A percentile compares a stretch with the other conserved stretches of the same genome.
phyloP scores from a whole-genome alignment of 1,140 invertebrate genomes.

The Ips typographus region DNA sequence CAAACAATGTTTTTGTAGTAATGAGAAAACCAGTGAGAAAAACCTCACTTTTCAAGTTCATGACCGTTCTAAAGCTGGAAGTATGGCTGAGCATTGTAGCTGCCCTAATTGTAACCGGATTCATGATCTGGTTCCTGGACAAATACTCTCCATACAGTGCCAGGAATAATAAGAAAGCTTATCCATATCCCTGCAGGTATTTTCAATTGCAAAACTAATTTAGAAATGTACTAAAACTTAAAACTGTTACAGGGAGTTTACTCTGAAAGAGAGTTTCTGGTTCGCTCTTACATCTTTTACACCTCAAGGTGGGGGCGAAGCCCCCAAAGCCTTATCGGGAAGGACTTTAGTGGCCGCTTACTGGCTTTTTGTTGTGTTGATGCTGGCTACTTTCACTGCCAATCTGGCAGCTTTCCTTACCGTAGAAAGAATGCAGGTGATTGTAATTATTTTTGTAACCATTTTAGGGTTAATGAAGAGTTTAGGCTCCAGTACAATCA shows the following conservation, averaged over 20 bases:
- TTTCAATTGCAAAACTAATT: background rate
- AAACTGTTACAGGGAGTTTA: constrained; percentile 68
- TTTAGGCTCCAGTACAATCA: constrained; percentile 80
- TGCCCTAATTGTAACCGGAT: constrained; percentile 76
- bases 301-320: constrained; percentile 85
- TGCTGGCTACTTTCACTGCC: constrained; percentile 94
- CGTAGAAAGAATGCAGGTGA: constrained; percentile 91
- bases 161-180: constrained; percentile 77
- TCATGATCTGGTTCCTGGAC: constrained; percentile 87
- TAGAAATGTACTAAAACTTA: background rate
- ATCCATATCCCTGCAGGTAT: constrained; percentile 80
- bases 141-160: constrained; percentile 88
- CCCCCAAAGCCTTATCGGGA: constrained; percentile 81
- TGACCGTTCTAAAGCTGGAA: constrained; percentile 83
- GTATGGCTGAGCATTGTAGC: constrained; percentile 88
- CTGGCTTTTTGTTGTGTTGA: constrained; percentile 90
- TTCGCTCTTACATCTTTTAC: constrained; percentile 91
- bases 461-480: background rate
- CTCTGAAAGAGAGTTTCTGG: constrained; percentile 90
- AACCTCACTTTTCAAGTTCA: constrained; percentile 88
- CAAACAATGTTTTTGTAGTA: constrained; percentile 55
- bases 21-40: constrained; percentile 80
- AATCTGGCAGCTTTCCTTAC: constrained; percentile 96
- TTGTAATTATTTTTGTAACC: background rate
- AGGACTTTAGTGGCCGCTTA: constrained; percentile 86